A percentile compares a stretch with the other conserved stretches of the same genome.
These are phyloP conservation scores for Tridacna crocea DNA, from an alignment of 2,888 invertebrate species.

Conservation along the genomic window DNA sequence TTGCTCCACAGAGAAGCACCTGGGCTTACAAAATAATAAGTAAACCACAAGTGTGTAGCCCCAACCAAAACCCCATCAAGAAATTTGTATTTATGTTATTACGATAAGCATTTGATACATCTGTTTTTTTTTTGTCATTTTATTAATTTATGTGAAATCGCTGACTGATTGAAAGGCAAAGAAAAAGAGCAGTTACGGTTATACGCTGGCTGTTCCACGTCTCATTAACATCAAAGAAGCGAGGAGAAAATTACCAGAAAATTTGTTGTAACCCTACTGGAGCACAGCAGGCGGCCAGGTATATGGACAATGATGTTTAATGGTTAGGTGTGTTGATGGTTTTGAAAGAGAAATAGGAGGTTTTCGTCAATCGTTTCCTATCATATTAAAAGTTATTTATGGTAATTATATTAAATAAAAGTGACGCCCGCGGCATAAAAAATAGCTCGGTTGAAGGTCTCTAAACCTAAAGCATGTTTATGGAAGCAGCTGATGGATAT, in stretches of 20 bases:
- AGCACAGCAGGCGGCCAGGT: slow-evolving; percentile 13
- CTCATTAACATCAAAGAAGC: slow-evolving; percentile 33
- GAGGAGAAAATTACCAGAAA: slow-evolving; percentile 24
- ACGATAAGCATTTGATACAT: slow-evolving; percentile 4
- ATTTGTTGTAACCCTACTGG: slow-evolving; percentile 12
- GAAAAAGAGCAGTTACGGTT: slow-evolving; percentile 4
- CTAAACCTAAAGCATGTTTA: too few relatives aligned
- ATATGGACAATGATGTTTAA: slow-evolving; percentile 13
- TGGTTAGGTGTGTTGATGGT: slow-evolving; percentile 21
- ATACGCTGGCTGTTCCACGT: neutral
- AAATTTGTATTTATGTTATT: neutral
- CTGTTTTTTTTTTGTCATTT: neutral
- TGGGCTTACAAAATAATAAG: neutral
- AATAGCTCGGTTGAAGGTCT: neutral
- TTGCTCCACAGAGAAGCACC: neutral
- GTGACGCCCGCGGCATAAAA: neutral
- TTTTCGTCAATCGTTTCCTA: slow-evolving; percentile 17
- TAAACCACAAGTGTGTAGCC: neutral
- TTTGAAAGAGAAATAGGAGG: slow-evolving; percentile 11
- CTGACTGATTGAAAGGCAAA: slow-evolving; percentile 9
- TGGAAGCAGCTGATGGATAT: too few relatives aligned
- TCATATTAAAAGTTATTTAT: slow-evolving; percentile 32
- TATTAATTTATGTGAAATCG: slow-evolving; percentile 4
- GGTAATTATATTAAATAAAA: slow-evolving; percentile 25
- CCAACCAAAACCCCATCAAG: neutral